phyloP scores from a whole-genome alignment of 1,140 invertebrate genomes.

The Drosophila pandora region DNA sequence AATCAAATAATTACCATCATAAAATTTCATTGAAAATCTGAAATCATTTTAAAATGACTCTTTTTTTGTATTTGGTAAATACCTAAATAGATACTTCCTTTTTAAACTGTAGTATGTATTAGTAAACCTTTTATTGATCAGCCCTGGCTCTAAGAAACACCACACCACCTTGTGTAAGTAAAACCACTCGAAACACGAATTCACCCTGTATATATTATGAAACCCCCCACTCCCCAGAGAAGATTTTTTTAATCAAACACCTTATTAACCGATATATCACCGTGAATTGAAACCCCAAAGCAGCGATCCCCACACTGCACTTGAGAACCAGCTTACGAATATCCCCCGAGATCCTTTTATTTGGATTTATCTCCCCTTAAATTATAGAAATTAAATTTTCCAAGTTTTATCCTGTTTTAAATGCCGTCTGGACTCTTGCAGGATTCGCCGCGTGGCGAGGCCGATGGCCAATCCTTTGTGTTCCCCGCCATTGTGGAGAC shows the following conservation, averaged over 20 bases:
- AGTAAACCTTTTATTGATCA: conserved; percentile 12
- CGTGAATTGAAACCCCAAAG: conserved; percentile 18
- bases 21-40: too few relatives aligned
- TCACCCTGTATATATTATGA: conserved; percentile 30
- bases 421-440: conserved; percentile 70
- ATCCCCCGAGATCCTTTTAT: conserved; percentile 11
- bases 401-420: conserved; percentile 29
- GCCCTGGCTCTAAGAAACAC: not conserved
- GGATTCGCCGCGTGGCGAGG: conserved; percentile 88
- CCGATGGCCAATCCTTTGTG: conserved; percentile 88
- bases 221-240: conserved; percentile 2
- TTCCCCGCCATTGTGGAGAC: conserved; percentile 86
- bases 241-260: conserved; percentile 28
- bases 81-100: too few relatives aligned
- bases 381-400: not conserved
- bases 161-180: conserved; percentile 41
- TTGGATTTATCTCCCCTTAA: conserved; percentile 3
- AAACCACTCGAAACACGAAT: conserved; percentile 2
- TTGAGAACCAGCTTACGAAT: conserved; percentile 35
- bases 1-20: too few relatives aligned
- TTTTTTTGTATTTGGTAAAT: not conserved
- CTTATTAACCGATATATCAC: conserved; percentile 20
- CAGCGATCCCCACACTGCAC: conserved; percentile 53
- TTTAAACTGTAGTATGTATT: not conserved
- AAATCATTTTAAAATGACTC: not conserved